phyloP scores from a whole-genome alignment of 2,113 vertebrate genomes.

The Ictalurus furcatus region DNA sequence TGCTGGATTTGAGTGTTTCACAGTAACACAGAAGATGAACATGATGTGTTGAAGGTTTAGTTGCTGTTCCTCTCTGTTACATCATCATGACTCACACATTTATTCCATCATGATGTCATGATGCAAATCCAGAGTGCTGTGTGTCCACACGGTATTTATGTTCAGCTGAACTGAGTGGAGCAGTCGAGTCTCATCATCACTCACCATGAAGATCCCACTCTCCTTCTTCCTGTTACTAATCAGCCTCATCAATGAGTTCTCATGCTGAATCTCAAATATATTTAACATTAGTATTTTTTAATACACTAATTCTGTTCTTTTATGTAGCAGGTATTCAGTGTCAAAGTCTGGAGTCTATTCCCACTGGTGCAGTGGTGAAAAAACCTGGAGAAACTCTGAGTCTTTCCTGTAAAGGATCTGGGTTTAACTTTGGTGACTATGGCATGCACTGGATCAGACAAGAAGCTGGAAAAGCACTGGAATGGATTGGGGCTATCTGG shows the following conservation, averaged over 20 bases:
- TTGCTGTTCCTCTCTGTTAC: not conserved
- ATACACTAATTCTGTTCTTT: too few species aligned
- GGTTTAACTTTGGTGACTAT: slow-evolving; percentile 7
- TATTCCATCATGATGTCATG: not conserved
- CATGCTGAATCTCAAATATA: too few species aligned
- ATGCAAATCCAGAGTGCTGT: slow-evolving; percentile 25
- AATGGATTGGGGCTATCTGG: slow-evolving; percentile 33
- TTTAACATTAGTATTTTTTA: too few species aligned
- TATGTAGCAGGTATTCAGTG: too few species aligned
- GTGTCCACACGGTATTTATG: too few species aligned
- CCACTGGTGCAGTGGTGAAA: slow-evolving; percentile 18
- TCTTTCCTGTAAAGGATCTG: slow-evolving; percentile 58
- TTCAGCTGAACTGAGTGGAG: too few species aligned
- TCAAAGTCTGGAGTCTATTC: too few species aligned
- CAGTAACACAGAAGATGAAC: too few species aligned
- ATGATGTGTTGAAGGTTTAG: too few species aligned
- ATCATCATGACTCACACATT: not conserved
- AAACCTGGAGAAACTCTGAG: slow-evolving; percentile 52
- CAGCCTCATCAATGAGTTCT: slow-evolving; percentile 35
- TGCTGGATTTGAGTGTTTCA: too few species aligned
- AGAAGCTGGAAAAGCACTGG: slow-evolving; percentile 30
- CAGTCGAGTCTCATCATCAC: slow-evolving; percentile 9
- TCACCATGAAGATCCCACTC: slow-evolving; percentile 41
- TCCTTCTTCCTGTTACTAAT: slow-evolving; percentile 33
- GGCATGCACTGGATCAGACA: slow-evolving; percentile 56